Evolutionary conservation across 2,888 invertebrate species (phyloP).

Genomic region (Acrocyrtus sp.): DNA sequence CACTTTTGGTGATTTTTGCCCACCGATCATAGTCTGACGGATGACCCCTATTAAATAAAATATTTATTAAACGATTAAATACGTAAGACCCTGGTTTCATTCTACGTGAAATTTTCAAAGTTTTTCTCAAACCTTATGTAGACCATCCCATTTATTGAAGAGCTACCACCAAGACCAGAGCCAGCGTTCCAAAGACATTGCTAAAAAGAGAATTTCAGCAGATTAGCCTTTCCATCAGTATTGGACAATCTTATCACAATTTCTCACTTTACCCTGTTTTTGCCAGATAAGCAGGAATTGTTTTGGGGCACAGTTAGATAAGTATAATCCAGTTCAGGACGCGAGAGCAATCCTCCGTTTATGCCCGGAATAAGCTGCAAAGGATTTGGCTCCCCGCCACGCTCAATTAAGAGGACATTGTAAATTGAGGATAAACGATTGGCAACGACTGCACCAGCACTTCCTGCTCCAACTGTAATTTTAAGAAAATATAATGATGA

Average conservation of each 20-base stretch:
- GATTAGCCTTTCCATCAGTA: background rate
- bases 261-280: constrained; percentile 67
- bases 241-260: background rate
- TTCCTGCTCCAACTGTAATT: constrained; percentile 27
- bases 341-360: no score
- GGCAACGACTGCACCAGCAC: constrained; percentile 72
- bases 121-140: no score
- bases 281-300: constrained; percentile 73
- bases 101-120: no score
- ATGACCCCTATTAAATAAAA: no score
- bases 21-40: constrained; percentile 73
- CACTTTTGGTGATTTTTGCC: constrained; percentile 68
- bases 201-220: constrained; percentile 67
- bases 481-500: no score
- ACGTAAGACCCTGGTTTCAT: no score
- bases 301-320: constrained; percentile 75
- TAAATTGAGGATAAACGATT: constrained; percentile 69
- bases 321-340: constrained; percentile 77
- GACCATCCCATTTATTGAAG: constrained; percentile 80
- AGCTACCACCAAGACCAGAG: constrained; percentile 79
- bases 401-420: constrained; percentile 75
- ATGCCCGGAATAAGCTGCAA: constrained; percentile 15
- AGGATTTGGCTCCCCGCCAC: constrained; percentile 71
- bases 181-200: constrained; percentile 76
- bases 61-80: no score